Conservation (phyloP, 2,888 invertebrate species). For the Eumerus sabulonum region DNA sequence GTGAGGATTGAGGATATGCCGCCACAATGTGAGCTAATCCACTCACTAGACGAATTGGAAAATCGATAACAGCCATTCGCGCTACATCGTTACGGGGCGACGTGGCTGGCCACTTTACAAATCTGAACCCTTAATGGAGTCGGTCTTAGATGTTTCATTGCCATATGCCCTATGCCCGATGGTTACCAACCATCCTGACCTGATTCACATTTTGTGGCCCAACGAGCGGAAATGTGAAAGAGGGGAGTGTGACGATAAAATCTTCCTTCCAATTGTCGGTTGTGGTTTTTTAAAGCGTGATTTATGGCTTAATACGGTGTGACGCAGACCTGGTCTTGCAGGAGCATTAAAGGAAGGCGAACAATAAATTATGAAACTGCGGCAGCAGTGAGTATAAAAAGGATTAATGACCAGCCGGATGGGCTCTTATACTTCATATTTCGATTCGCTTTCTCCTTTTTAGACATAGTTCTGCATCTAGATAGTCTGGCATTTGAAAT, state of each 20-base stretch:
- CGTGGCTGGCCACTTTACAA: conserved; percentile 26
- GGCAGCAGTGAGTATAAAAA: too few species aligned
- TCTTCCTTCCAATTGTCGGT: conserved; percentile 32
- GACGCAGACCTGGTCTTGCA: neutral
- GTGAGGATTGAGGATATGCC: neutral
- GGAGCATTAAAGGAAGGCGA: too few species aligned
- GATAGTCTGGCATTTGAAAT: too few species aligned
- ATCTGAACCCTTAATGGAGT: conserved; percentile 53
- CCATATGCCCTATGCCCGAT: conserved; percentile 33
- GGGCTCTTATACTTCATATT: too few species aligned
- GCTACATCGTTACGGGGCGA: conserved; percentile 15
- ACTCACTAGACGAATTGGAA: conserved; percentile 3
- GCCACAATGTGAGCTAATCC: neutral
- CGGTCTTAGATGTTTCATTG: conserved; percentile 15
- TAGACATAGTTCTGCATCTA: too few species aligned
- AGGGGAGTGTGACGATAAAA: conserved; percentile 22
- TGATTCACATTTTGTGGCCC: too few species aligned
- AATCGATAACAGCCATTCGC: conserved; percentile 44
- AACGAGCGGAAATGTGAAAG: too few species aligned
- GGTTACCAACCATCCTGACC: conserved; percentile 12
- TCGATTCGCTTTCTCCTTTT: too few species aligned
- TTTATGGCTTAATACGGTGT: conserved; percentile 25
- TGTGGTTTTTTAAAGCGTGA: conserved; percentile 43
- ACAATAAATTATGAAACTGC: too few species aligned
- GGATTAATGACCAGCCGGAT: too few species aligned